A percentile compares a stretch with the other conserved stretches of the same genome.
These are phyloP conservation scores for Pterostichus niger DNA, from an alignment of 2,888 invertebrate species.

Conservation along the genomic window DNA sequence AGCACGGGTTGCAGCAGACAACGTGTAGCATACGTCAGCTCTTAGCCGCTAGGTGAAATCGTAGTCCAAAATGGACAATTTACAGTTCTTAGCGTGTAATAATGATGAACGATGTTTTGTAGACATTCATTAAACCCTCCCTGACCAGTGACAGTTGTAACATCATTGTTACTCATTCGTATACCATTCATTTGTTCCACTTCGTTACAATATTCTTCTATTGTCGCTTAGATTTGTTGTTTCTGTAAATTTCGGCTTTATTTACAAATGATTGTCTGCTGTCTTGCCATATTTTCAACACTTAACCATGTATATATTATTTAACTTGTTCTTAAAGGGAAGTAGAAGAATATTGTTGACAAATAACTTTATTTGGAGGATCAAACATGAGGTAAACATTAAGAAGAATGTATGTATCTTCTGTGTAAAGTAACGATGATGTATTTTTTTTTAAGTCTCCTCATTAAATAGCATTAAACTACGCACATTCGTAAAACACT, in stretches of 20 bases:
- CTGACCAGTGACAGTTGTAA: constrained; percentile 20
- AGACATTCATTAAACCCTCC: constrained; percentile 43
- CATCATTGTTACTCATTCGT: constrained; percentile 36
- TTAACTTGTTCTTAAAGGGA: background rate
- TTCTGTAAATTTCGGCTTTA: background rate
- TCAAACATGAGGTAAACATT: too few species aligned
- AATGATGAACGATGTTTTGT: constrained; percentile 65
- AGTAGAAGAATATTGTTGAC: background rate
- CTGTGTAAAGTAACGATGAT: constrained; percentile 32
- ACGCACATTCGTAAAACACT: constrained; percentile 54
- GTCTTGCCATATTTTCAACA: constrained; percentile 13
- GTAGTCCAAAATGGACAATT: constrained; percentile 78
- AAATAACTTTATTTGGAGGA: background rate
- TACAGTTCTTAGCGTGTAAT: constrained; percentile 68
- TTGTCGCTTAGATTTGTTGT: too few species aligned
- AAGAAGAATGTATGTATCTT: constrained; percentile 9
- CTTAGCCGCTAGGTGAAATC: constrained; percentile 75
- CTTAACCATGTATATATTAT: background rate
- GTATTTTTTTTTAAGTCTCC: constrained; percentile 19
- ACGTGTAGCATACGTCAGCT: constrained; percentile 61
- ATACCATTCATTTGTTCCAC: background rate
- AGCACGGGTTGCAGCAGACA: background rate
- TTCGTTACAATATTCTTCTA: constrained; percentile 15
- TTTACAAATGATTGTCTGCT: background rate
- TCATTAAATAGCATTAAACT: constrained; percentile 48